Percentiles rank a stretch among this genome's conserved stretches.
phyloP scores from a whole-genome alignment of 2,797 vertebrate genomes.

The Chiloscyllium punctatum region DNA sequence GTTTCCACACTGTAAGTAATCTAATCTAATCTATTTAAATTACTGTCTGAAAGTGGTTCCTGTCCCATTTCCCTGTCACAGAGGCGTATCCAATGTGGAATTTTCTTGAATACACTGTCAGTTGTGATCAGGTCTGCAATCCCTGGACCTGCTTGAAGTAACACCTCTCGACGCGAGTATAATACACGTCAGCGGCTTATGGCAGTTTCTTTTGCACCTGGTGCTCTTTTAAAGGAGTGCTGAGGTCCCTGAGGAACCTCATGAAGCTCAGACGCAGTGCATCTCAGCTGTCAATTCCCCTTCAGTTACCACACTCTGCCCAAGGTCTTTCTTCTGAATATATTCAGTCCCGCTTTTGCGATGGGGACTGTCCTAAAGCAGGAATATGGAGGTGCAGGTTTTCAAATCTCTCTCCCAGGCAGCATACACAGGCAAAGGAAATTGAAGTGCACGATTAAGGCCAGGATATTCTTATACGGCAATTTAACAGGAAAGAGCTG shows the following conservation, averaged over 20 bases:
- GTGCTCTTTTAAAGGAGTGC: neutral
- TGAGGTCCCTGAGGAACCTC: neutral
- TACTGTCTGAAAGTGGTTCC: neutral
- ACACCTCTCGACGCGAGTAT: neutral
- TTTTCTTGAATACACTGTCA: neutral
- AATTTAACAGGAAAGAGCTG: neutral
- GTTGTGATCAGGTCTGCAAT: neutral
- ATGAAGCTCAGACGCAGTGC: neutral
- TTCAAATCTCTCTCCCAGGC: neutral
- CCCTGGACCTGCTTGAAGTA: neutral
- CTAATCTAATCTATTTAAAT: too few species aligned
- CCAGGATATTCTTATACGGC: neutral
- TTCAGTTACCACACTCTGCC: neutral
- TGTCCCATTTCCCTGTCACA: neutral
- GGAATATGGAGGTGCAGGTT: neutral
- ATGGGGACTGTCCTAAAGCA: neutral
- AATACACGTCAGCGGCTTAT: neutral
- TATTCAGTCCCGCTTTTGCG: neutral
- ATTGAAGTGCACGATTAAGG: neutral
- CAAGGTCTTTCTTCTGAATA: neutral
- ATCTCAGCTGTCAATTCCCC: neutral
- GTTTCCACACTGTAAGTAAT: too few species aligned
- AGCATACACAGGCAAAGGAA: neutral
- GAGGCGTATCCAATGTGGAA: neutral
- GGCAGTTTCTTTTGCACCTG: neutral